Evolutionary conservation across 1,140 invertebrate genomes (phyloP), one percentile per base, ranked within the genome.

Genomic region (Megathymus violae): DNA sequence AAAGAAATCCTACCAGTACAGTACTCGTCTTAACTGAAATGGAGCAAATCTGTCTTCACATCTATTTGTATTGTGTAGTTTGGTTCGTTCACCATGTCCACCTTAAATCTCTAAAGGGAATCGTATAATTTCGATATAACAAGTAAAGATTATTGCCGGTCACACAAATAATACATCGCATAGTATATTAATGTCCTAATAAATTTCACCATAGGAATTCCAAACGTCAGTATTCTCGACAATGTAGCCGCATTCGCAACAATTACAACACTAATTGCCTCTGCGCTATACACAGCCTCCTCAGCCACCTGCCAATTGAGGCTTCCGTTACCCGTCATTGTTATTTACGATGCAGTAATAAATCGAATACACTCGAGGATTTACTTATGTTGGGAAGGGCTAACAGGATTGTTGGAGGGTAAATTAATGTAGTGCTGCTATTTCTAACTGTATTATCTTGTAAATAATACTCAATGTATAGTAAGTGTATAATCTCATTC

Each of bases 301-400:
- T 47, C 61, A 38, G 51, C 48, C 61, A 62, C 61, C 66, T 69
- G 64, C 67, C 63, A 67, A 69, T 64, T 62, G 61, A 43, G 47
- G 36, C 54, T 34, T 50, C 60, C 64, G 44, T 62, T 66, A 62
- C 62, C 67, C 66, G 48, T 62, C 66, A 69, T 60, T 65, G 70
- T 66, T 66, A 66, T 72, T 72, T 72, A 72, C 63, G 66, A 48
- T 65, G 48, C 54, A 62, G 60, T 54, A 48, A 65, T 72, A 69
- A 72, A 72, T 72, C 70, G 11, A 40, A 56, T 40, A 43, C 31
- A 48, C 34, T 31, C 17, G 36, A 40, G 38, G 59, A 48, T 48
- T 50, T 61, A 50, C 22, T 40, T 31, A 40, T 47, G 22, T 38
- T 48, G 43, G 17, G 22, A 25, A 17, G n/a, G 13, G 50, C 27